These are phyloP conservation scores for Oryctolagus cuniculus DNA, from an alignment of 2,113 vertebrate genomes.

Conservation along the genomic window DNA sequence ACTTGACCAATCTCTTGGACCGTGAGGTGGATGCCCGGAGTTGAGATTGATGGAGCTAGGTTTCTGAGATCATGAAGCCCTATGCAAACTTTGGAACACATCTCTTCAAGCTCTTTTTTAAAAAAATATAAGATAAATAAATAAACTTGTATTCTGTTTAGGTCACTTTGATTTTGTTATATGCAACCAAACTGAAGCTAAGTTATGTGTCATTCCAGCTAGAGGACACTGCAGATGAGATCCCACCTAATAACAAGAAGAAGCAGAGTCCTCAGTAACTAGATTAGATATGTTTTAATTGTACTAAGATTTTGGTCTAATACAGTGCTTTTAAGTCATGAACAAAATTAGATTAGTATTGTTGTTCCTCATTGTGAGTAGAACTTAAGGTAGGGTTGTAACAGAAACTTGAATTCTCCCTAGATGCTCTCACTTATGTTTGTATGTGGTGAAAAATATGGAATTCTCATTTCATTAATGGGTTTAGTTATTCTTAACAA, in stretches of 20 bases:
- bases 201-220: neutral
- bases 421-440: neutral
- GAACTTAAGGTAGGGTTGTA: neutral
- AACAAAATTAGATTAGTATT: neutral
- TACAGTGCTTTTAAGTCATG: neutral
- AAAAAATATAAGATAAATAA: neutral
- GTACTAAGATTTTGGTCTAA: neutral
- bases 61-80: neutral
- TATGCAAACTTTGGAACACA: neutral
- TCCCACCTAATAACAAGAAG: neutral
- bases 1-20: neutral
- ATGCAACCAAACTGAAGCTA: neutral
- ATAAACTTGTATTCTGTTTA: neutral
- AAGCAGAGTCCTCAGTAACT: neutral
- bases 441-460: neutral
- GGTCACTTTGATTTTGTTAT: neutral
- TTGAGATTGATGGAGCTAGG: neutral
- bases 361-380: neutral
- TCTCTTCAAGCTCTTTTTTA: neutral
- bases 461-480: slow-evolving; percentile 10
- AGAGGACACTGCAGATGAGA: neutral
- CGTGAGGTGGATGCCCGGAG: neutral
- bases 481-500: neutral
- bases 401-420: neutral
- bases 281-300: neutral